Base-by-base conservation (phyloP, 1,140 invertebrate species). In the Meteorus sp. region DNA sequence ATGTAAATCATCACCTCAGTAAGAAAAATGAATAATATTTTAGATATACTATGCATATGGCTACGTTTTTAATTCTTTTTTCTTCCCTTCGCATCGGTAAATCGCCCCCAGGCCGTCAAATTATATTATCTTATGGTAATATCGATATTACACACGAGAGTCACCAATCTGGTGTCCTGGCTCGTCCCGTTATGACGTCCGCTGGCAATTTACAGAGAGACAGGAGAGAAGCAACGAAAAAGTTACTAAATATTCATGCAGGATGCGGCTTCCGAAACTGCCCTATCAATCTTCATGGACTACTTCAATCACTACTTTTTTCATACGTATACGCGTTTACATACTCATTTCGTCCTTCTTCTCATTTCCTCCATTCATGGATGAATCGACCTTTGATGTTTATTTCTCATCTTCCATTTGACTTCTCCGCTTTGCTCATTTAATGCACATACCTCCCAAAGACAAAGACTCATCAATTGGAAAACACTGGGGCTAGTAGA, bases 71-170 rank as follows among this genome's bases (percentile, higher is more conserved):
- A 17, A 23, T 44, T 53, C 44, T 54, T 39, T 52, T 9, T 56
- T 31, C 50, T 27, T 15, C 29, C 20, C 44, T 15, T 45, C 51
- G 45, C 52, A 44, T 65, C 13, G 31, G 60, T 59, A 31, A 35
- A 62, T 61, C 35, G 63, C 67, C 63, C 52, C 45, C 41, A 62
- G 67, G 57, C 2, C 37, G 31, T 65, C 55, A 63, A 71, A 71
- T 69, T 68, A 69, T 63, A 66, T 65, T 68, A 69, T 66, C 63
- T 62, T 64, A 65, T 64, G 61, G 60, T 69, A 67, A 66, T 71
- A 64, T 60, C 20, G 33, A 22, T 20, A 31, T 22, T 15, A 11
- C 41, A 5, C 3, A 25, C 7, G 13, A 41, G 11, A 39, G n/a
- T 41, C 29, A 33, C 2, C 8, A 6, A 22, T 35, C n/a, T 35